Evolutionary conservation across 1,140 invertebrate species (phyloP), one percentile per base, ranked within the genome.

Genomic region (Protaetia brevitarsis): DNA sequence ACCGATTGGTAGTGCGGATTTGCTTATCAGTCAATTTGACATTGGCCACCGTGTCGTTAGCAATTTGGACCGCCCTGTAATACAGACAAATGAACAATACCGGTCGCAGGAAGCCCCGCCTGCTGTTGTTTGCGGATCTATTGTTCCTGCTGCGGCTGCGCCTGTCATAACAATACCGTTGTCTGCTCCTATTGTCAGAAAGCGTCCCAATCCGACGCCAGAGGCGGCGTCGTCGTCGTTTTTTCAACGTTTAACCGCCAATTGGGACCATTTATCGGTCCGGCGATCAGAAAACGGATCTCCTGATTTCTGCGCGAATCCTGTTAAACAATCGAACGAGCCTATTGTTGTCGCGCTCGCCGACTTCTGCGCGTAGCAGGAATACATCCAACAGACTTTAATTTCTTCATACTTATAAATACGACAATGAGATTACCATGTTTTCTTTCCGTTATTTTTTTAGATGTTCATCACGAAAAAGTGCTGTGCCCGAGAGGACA

Each of bases 11-110:
- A 51, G 8, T 10, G 13, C 19, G 41, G 41, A 59, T 59, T 59
- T 59, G 26, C 57, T 59, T 59, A 59, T 59, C 57, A 59, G 8
- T 19, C 29, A 59, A 59, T 13, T 59, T 51, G 31, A 41, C 36
- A 61, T 66, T 62, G 65, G 57, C 56, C 58, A 36, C 34, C 57
- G 58, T 11, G 30, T 37, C 21, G 60, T 63, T 34, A 41, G 30
- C 60, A 63, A 34, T 63, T 63, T 36, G 67, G 41, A 65, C 68
- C 69, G 71, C 65, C 69, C 70, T 71, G 69, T 66, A 69, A 65
- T 66, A 27, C 71, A 66, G 73, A 72, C 74, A 74, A 74, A 74
- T 74, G 74, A 76, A 76, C 74, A 76, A 76, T 76, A 76, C 74
- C 68, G 73, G 68, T 68, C 69, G 73, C 60, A 64, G 60, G 59